Evolutionary conservation across 35 echinoderm and acorn worm genomes (phyloP).

Genomic region (Diadema setosum): DNA sequence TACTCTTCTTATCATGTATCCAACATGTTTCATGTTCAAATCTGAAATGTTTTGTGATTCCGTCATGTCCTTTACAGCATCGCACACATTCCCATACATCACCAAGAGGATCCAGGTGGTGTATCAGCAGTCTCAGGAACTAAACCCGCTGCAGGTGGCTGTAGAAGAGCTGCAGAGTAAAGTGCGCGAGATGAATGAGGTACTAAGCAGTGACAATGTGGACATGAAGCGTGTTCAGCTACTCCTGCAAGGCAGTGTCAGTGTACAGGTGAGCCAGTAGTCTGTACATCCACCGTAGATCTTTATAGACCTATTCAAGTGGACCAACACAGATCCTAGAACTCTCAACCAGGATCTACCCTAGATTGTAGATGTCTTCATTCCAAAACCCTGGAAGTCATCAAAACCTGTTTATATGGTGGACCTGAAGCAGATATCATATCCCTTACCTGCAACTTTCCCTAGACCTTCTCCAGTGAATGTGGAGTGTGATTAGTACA

Average conservation of each 20-base stretch:
- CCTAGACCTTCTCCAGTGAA: too few relatives aligned
- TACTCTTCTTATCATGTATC: too few relatives aligned
- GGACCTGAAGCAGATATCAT: too few relatives aligned
- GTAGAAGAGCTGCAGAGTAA: slow-evolving; percentile 89
- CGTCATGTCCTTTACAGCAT: slow-evolving; percentile 30
- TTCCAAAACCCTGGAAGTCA: too few relatives aligned
- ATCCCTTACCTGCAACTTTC: too few relatives aligned
- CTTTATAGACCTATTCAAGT: too few relatives aligned
- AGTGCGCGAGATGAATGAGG: slow-evolving; percentile 74
- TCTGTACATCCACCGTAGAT: background rate
- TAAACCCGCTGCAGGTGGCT: slow-evolving; percentile 93
- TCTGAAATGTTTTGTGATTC: background rate
- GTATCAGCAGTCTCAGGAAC: slow-evolving; percentile 70
- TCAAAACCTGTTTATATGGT: too few relatives aligned
- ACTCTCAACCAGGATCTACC: too few relatives aligned
- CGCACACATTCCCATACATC: slow-evolving; percentile 93
- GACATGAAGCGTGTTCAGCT: slow-evolving; percentile 94
- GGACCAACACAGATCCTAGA: too few relatives aligned
- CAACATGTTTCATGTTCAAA: too few relatives aligned
- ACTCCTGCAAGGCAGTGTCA: slow-evolving; percentile 91
- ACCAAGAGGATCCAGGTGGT: slow-evolving; percentile 89
- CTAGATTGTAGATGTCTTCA: too few relatives aligned
- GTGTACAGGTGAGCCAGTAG: slow-evolving; percentile 91
- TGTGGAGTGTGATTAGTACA: too few relatives aligned
- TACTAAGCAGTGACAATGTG: slow-evolving; percentile 9